A percentile compares a stretch with the other conserved stretches of the same genome.
These are phyloP conservation scores for Acomys russatus DNA, from an alignment of 2,797 vertebrate genomes.

Conservation along the genomic window DNA sequence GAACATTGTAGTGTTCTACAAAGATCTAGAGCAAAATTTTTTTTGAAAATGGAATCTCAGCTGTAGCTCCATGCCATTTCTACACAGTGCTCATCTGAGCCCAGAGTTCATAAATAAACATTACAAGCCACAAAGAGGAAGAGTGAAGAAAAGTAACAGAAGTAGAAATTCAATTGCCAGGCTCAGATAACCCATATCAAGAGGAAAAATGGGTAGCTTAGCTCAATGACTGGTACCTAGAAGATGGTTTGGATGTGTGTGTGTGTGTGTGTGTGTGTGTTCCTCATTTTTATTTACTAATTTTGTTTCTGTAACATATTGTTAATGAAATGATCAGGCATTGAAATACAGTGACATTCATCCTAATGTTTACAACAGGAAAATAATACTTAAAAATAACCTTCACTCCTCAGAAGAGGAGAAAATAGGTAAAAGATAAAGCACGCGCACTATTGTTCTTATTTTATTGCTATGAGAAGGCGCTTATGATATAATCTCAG, in stretches of 20 bases:
- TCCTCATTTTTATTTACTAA: background rate
- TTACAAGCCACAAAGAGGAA: background rate
- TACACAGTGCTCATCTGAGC: background rate
- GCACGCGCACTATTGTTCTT: background rate
- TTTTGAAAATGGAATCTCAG: background rate
- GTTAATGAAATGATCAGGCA: background rate
- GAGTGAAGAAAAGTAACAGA: background rate
- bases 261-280: background rate
- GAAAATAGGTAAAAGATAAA: constrained; percentile 2
- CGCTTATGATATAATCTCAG: constrained; percentile 7
- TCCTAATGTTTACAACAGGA: background rate
- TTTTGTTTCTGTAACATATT: constrained; percentile 13
- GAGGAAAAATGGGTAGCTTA: background rate
- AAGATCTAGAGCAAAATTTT: background rate
- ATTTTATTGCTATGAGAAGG: background rate
- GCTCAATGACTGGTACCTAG: background rate
- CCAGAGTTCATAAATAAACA: background rate
- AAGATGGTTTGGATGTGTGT: background rate
- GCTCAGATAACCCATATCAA: background rate
- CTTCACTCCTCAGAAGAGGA: background rate
- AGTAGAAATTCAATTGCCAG: background rate
- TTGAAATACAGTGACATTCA: background rate
- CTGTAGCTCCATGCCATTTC: background rate
- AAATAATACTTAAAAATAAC: constrained; percentile 13
- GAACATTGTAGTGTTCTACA: too few species aligned